These are phyloP conservation scores for Actinernus sp. DNA, from an alignment of 92 coral and sea anemone species.

Conservation along the genomic window DNA sequence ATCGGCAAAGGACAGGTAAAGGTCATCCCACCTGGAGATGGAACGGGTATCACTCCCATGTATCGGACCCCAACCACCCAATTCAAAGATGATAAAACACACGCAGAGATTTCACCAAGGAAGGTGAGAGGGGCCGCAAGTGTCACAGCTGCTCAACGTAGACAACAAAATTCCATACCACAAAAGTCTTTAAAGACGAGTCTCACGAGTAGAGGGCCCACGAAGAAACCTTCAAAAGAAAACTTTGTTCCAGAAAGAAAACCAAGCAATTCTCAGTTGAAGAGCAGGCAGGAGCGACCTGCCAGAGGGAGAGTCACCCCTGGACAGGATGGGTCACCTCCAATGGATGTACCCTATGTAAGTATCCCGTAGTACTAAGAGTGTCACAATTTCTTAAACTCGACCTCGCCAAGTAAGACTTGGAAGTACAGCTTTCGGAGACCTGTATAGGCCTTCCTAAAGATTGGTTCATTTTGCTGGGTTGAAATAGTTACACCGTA, in stretches of 20 bases:
- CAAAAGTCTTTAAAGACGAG: background rate
- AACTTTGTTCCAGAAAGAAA: background rate
- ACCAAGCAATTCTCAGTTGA: background rate
- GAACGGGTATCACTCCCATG: constrained; percentile 17
- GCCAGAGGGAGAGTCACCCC: background rate
- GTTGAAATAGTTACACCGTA: no score
- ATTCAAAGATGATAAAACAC: constrained; percentile 2
- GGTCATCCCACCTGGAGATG: constrained; percentile 2
- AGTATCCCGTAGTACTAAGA: no score
- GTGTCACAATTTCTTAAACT: no score
- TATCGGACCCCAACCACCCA: constrained; percentile 24
- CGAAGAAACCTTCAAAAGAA: background rate
- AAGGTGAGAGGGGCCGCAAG: constrained; percentile 6
- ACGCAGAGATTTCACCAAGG: constrained; percentile 12
- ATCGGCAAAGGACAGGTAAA: constrained; percentile 12
- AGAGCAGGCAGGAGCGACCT: background rate
- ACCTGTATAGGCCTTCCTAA: no score
- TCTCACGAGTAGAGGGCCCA: background rate
- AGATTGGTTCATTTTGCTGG: no score
- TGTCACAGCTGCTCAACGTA: background rate
- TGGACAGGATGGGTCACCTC: background rate
- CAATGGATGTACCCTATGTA: no score
- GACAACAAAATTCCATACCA: background rate
- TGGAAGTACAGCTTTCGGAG: no score
- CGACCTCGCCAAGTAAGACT: no score